Evolutionary conservation across 2,113 vertebrate genomes (phyloP), one percentile per base, ranked within the genome.

Genomic region (Rhipidura dahli): DNA sequence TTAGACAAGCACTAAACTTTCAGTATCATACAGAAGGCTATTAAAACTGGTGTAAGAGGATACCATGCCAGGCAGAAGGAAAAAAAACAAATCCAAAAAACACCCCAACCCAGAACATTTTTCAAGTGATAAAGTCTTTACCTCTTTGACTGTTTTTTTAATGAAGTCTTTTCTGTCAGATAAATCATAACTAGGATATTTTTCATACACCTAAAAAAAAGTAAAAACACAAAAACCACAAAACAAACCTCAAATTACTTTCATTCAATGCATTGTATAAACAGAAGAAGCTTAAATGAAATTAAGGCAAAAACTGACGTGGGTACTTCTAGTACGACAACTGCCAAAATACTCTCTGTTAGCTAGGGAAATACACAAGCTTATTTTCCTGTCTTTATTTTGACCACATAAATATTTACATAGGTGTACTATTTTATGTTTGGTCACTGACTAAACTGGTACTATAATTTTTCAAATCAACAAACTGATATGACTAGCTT

Each of bases 141-240:
- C 99, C 96, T 98, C 98, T 98, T 99, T 99, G 90, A 99, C 99
- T 61, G 99, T 99, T 94, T 98, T 95, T 97, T 99, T 99, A 98
- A 99, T 99, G 97, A 98, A 99, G 63, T 98, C 98, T 98, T 99
- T 99, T 94, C 98, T 98, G 97, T 97, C 96, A 92, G 97, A 98
- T 96, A 99, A 98, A 95, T 99, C 99, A 72, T 99, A 98, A 78
- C 98, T 98, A 63, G 99, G 99, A 82, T 99, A 99, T 13, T 96
- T 98, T 96, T 99, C 99, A 96, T 99, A 99, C 15, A 99, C 99
- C 99, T 99, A 92, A 61, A 97, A 94, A 49, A 90, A 89, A 53
- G 49, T 10, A 65, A 40, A 60, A 70, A 30, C 30, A 18, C 31
- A 68, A n/a, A 76, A 60, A 77, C 2, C 12, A 78, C 47, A 66